Base-by-base conservation (phyloP, 2,888 invertebrate species). In the Hypomecis atomaria region DNA sequence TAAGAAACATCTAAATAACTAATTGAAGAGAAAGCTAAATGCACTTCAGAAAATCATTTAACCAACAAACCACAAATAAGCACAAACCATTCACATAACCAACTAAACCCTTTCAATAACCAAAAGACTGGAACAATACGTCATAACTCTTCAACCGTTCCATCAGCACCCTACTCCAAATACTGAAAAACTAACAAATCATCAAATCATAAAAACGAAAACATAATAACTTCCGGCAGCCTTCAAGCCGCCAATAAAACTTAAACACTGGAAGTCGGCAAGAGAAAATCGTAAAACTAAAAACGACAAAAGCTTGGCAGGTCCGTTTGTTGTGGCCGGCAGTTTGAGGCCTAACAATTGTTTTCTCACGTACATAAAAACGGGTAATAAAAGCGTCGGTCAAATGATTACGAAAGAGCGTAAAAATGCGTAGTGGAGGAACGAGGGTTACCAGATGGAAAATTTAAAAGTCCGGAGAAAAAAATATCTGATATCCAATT, bases 341-440 rank as follows among this genome's bases (percentile, higher is more conserved):
- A 75, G 74, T 83, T 86, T 82, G 86, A 79, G 80, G 85, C 69
- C 74, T 75, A 78, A 82, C 88, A 85, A 90, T 89, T 89, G 90
- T 89, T 89, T 86, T 85, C 84, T 84, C 85, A 84, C 84, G 80
- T 81, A 76, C 78, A 83, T 87, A 87, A 88, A 87, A 86, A 79
- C 72, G 48, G 74, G 78, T 72, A 74, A 75, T 86, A 83, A 86
- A 88, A 78, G 73, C 76, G 78, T 74, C 78, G 76, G 80, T 78
- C 77, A 80, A 65, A 77, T 78, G 77, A 78, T 81, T 75, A 74
- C 70, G 62, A 66, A 71, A 69, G 70, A 67, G 66, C 71, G 73
- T 78, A 73, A 75, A 74, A 75, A 75, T 71, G 73, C 75, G 76
- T 78, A 69, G 69, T 69, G 43, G 62, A 53, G 23, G 23, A 3